Base-by-base conservation (phyloP, 2,113 vertebrate genomes). In the Daboia siamensis region DNA sequence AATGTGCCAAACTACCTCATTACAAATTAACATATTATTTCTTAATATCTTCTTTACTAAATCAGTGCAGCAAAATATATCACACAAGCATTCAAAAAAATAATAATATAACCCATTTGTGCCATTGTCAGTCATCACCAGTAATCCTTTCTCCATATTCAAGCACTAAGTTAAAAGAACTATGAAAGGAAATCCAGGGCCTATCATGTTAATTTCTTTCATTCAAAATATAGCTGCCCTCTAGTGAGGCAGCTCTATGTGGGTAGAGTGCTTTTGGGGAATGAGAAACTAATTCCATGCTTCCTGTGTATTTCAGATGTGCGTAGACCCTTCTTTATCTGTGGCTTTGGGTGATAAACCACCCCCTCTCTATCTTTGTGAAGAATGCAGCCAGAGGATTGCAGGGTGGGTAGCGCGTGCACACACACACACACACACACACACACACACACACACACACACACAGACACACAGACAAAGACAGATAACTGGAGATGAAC, bases 321-420 rank as follows among this genome's bases (percentile, higher is more conserved):
- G 99, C 94, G 99, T 99, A 96, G 99, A 99, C 94, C 99, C 99
- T 10, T 99, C 99, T 48, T 97, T 99, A 90, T 99, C 99, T 15
- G 99, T 99, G 95, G 98, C 99, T 94, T 96, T 99, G 97, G 99
- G 99, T 96, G 99, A 99, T 97, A 99, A 99, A 86, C 99, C 99
- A n/a, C 99, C 99, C 90, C 99, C 99, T 9, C 95, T 99, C 23
- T 99, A 99, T 93, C 99, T 99, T 94, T 99, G 99, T 95, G 99
- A 99, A 96, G 99, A 99, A 96, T 99, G 99, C 97, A 99, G 99
- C 96, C 99, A 99, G 96, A 98, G 98, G 96, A 99, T 99, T 94
- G 98, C 99, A 90, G 99, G 99, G 99, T 99, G 96, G 52, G 98
- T 98, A 1, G 39, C 39, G 39, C 39, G 39, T 39, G 2, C 55